Base-by-base conservation (phyloP, 2,113 vertebrate genomes). In the Dicrurus megarhynchus region DNA sequence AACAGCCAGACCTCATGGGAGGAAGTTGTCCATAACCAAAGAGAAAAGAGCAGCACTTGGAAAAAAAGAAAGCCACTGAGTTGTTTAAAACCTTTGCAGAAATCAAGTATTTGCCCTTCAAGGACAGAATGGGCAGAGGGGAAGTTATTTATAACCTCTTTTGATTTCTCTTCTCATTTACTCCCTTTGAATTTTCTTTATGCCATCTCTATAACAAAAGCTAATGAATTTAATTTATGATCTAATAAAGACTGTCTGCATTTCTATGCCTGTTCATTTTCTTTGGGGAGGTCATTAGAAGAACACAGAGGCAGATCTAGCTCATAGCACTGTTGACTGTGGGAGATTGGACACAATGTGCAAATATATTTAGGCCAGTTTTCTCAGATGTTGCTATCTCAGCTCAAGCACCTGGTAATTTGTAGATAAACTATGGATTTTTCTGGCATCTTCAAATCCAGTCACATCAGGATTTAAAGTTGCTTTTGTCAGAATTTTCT, bases 111-210 rank as follows among this genome's bases (percentile, higher is more conserved):
- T 84, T 89, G 59, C 30, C 63, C 68, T 59, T 15, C 53, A 89
- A 93, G 81, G 88, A 69, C 85, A 87, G 44, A 84, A 52, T 20
- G 44, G 69, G 16, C 33, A 87, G 41, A 64, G 47, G 4, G 26
- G 18, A 89, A 81, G 27, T 84, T 92, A 95, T 81, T 89, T 95
- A 84, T 89, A 96, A 84, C 8, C 17, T 63, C 61, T 77, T 96
- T 90, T 91, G 73, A 81, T 77, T 80, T 84, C 63, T 89, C 12
- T 80, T 93, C 78, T 87, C 69, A 87, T 77, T 93, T 83, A 80
- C 33, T 53, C 42, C 47, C 44, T 78, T 88, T 55, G 60, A 87
- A 77, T 90, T 81, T 90, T 87, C 85, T 81, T 84, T 87, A 81
- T 84, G 35, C 13, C 37, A 44, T 76, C 53, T 92, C 68, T 87